Evolutionary conservation across 2,888 invertebrate species (phyloP).

Genomic region (Thalpophila matura): DNA sequence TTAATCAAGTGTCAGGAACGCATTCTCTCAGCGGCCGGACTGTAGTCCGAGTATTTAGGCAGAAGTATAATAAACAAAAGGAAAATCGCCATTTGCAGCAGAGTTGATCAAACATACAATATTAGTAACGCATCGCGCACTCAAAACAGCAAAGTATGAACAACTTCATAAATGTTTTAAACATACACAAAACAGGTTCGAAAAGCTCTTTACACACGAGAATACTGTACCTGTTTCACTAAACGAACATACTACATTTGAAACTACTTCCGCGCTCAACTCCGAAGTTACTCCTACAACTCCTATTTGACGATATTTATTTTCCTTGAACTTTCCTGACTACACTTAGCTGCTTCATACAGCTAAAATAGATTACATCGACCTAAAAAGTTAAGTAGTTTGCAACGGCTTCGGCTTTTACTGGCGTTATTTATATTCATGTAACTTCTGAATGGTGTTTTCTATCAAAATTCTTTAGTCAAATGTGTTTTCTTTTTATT

Average conservation of each 20-base stretch:
- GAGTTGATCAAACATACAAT: constrained; percentile 39
- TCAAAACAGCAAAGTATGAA: constrained; percentile 14
- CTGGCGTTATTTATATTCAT: constrained; percentile 48
- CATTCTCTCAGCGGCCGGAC: too few species aligned
- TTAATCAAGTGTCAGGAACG: too few species aligned
- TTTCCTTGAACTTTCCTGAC: constrained; percentile 53
- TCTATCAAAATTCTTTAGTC: constrained; percentile 24
- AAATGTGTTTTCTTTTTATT: background rate
- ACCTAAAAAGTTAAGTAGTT: constrained; percentile 60
- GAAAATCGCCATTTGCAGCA: background rate
- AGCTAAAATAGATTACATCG: constrained; percentile 59
- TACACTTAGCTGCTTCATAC: constrained; percentile 59
- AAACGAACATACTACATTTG: constrained; percentile 48
- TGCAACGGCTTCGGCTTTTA: constrained; percentile 37
- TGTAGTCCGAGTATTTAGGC: too few species aligned
- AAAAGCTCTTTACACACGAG: constrained; percentile 43
- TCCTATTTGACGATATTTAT: constrained; percentile 60
- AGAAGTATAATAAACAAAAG: too few species aligned
- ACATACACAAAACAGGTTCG: constrained; percentile 38
- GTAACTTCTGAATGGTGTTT: constrained; percentile 20
- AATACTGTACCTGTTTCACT: constrained; percentile 44
- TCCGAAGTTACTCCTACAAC: constrained; percentile 39
- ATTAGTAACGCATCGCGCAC: constrained; percentile 46
- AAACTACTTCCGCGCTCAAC: constrained; percentile 42
- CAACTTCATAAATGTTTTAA: constrained; percentile 52